These are phyloP conservation scores for Aplocera efformata DNA, from an alignment of 2,888 invertebrate genomes.

Conservation along the genomic window DNA sequence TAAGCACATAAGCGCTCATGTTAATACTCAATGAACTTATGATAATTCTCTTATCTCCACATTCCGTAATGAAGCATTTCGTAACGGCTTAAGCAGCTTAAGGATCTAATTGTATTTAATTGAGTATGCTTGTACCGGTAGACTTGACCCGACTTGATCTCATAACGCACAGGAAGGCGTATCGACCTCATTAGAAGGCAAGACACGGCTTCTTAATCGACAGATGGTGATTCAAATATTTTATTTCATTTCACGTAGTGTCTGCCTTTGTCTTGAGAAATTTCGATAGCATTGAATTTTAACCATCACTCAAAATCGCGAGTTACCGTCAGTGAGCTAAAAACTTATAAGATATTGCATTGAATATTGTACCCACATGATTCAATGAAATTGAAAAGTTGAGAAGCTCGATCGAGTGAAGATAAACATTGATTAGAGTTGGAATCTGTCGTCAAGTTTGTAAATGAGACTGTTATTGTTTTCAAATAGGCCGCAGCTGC, in stretches of 20 bases:
- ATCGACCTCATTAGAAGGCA: slow-evolving; percentile 65
- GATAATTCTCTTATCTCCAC: slow-evolving; percentile 26
- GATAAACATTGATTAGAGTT: slow-evolving; percentile 1
- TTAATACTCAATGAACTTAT: slow-evolving; percentile 29
- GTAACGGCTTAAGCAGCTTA: slow-evolving; percentile 38
- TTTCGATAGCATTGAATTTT: slow-evolving; percentile 35
- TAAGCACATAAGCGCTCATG: slow-evolving; percentile 23
- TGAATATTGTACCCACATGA: no score
- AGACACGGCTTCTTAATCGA: slow-evolving; percentile 66
- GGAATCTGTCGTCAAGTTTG: slow-evolving; percentile 5
- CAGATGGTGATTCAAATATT: slow-evolving; percentile 55
- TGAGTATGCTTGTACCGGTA: slow-evolving; percentile 68
- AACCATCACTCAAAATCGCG: slow-evolving; percentile 16
- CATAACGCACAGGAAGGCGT: slow-evolving; percentile 63
- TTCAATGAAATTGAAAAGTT: no score
- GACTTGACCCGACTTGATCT: slow-evolving; percentile 69
- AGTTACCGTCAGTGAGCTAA: no score
- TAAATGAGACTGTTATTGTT: slow-evolving; percentile 18
- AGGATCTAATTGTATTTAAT: slow-evolving; percentile 61
- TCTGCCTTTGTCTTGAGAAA: slow-evolving; percentile 37
- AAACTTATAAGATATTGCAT: no score
- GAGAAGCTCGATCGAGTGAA: not conserved
- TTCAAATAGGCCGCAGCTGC: slow-evolving; percentile 11
- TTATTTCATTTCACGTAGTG: slow-evolving; percentile 45
- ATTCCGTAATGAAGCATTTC: slow-evolving; percentile 30